These are phyloP conservation scores for Periophthalmodon schlosseri DNA, from an alignment of 2,113 vertebrate genomes.

Conservation along the genomic window DNA sequence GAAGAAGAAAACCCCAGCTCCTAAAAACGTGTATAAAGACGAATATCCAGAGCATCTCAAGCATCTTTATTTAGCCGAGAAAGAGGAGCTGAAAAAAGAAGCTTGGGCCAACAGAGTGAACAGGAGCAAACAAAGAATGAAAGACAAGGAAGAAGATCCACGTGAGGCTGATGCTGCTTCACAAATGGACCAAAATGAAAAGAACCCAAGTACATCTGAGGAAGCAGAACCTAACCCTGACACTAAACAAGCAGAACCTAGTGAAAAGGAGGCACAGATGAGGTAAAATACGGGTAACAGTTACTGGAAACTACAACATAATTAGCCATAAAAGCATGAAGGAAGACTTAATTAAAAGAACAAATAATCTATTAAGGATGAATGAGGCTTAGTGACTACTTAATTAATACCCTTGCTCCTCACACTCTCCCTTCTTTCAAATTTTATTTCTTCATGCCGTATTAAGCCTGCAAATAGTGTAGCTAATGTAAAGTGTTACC, in stretches of 20 bases:
- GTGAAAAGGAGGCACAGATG: slow-evolving; percentile 21
- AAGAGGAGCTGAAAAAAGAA: slow-evolving; percentile 81
- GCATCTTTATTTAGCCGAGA: slow-evolving; percentile 92
- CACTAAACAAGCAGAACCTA: slow-evolving; percentile 4
- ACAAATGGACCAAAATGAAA: slow-evolving; percentile 9
- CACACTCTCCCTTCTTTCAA: too few species aligned
- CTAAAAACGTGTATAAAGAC: slow-evolving; percentile 73
- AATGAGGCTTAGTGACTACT: too few species aligned
- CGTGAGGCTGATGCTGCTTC: background rate
- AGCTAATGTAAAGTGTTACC: too few species aligned
- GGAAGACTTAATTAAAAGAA: too few species aligned
- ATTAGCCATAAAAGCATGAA: too few species aligned
- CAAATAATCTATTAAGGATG: too few species aligned
- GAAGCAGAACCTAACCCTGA: background rate
- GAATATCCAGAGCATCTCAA: slow-evolving; percentile 91
- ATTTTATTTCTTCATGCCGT: too few species aligned
- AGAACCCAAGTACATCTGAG: slow-evolving; percentile 25
- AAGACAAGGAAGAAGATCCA: slow-evolving; percentile 11
- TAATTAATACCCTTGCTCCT: too few species aligned
- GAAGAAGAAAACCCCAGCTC: slow-evolving; percentile 47
- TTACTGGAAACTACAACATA: too few species aligned
- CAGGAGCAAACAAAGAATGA: slow-evolving; percentile 54
- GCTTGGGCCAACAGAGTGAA: slow-evolving; percentile 56
- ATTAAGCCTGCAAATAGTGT: too few species aligned
- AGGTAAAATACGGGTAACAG: slow-evolving; percentile 17